Conservation (phyloP, 2,888 invertebrate genomes). For the Synanthedon vespiformis region DNA sequence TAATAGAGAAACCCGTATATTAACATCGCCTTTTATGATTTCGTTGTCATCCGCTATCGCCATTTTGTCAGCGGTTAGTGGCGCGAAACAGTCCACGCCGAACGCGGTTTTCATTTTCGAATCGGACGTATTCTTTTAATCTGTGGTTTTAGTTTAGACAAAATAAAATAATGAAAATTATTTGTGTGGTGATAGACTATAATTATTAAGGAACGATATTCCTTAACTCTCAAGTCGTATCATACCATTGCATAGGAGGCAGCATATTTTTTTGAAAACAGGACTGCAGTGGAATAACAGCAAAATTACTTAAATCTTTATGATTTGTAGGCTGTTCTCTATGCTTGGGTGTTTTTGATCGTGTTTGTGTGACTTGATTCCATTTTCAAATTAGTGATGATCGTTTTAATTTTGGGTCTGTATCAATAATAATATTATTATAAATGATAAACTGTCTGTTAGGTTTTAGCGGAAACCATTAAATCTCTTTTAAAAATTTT, state of each 20-base stretch:
- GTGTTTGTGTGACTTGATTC: background rate
- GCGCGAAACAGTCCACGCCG: slow-evolving; percentile 1
- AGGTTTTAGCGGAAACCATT: no score
- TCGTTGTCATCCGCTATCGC: slow-evolving; percentile 9
- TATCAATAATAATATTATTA: background rate
- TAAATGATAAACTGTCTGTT: no score
- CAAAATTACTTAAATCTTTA: background rate
- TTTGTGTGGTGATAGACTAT: no score
- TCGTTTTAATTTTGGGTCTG: background rate
- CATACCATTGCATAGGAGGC: no score
- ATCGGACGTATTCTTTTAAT: background rate
- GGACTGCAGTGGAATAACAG: background rate
- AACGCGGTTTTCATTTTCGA: slow-evolving; percentile 1
- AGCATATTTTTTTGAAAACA: no score
- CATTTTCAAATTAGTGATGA: background rate
- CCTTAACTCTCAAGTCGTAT: no score
- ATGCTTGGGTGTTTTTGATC: background rate
- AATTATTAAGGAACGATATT: no score
- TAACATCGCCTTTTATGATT: slow-evolving; percentile 9
- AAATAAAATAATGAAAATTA: no score
- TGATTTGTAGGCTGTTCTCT: background rate
- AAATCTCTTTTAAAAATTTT: no score
- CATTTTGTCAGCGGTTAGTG: slow-evolving; percentile 7
- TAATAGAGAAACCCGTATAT: slow-evolving; percentile 8
- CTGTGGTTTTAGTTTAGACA: no score